Base-by-base conservation (phyloP, 2,888 invertebrate genomes). In the Eupithecia subfuscata region DNA sequence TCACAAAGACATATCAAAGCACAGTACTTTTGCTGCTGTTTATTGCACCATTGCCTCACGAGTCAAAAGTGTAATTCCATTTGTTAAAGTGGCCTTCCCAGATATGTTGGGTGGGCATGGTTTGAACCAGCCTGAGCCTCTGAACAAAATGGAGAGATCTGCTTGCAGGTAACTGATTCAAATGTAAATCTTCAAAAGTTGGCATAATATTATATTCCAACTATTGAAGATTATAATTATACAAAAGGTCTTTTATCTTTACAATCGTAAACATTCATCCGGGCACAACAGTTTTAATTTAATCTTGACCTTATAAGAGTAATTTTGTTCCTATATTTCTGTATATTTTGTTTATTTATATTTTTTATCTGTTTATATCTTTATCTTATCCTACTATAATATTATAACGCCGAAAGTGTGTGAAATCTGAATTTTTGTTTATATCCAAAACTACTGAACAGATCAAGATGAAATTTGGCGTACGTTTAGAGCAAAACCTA, bases 71-170 rank as follows among this genome's bases (percentile, higher is more conserved):
- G 96, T 97, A 18, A 95, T 96, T 77, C 96, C 96, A 9, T 97
- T 97, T 88, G 96, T 96, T 48, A 97, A 97, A 90, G 95, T 97
- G 8, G 97, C 97, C 0, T 97, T 97, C 88, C 97, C 97, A 25
- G 97, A 97, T 83, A 92, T 97, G 90, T 93, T 95, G 81, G 96
- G 96, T 0, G 96, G 95, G 0, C 91, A 95, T 71, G 93, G 95
- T 30, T 87, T 91, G 0, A 93, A 92, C 69, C 89, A 91, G n/a
- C 94, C 95, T 0, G 97, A 97, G 84, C 96, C 96, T 1, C 89
- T 97, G 25, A 95, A 96, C 81, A 91, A 92, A 83, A 94, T 92
- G 91, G 95, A 95, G 80, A 86, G 94, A 74, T 88, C 88, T 71
- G 92, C 94, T 30, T 95, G 93, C 89, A 92, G 95, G 95, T 95